phyloP scores from a whole-genome alignment of 2,888 invertebrate genomes.

The Himalopsyche kuldschensis region DNA sequence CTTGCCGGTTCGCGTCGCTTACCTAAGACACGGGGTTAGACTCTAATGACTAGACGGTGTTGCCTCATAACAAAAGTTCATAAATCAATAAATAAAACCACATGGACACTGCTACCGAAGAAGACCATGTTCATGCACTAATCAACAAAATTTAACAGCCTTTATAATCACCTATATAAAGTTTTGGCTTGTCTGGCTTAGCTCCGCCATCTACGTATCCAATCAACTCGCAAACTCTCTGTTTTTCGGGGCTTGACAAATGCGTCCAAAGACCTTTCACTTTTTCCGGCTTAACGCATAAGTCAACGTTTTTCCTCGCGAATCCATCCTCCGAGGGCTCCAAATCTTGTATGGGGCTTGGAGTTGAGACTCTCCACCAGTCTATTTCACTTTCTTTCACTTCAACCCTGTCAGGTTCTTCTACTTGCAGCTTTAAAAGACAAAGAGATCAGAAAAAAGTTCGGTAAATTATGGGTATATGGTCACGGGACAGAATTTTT shows the following conservation, averaged over 20 bases:
- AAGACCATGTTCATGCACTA: too few species aligned
- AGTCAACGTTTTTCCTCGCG: conserved; percentile 46
- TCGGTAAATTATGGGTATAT: too few species aligned
- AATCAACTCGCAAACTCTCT: conserved; percentile 63
- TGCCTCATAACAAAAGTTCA: too few species aligned
- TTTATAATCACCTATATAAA: conserved; percentile 58
- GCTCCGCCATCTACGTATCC: conserved; percentile 60
- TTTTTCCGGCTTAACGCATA: conserved; percentile 59
- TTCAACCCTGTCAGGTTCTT: conserved; percentile 46
- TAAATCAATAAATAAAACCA: conserved; percentile 36
- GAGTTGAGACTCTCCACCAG: conserved; percentile 53
- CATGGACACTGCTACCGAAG: neutral
- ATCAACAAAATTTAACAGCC: neutral
- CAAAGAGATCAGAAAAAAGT: neutral
- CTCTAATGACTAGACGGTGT: too few species aligned
- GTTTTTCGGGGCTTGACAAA: conserved; percentile 65
- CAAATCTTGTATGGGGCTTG: conserved; percentile 45
- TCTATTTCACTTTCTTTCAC: conserved; percentile 52
- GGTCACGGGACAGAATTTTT: neutral
- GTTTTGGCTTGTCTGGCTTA: conserved; percentile 56
- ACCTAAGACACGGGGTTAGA: too few species aligned
- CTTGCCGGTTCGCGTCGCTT: too few species aligned
- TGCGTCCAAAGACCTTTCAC: conserved; percentile 62
- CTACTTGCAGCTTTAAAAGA: conserved; percentile 44
- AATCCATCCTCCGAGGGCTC: conserved; percentile 30